Evolutionary conservation across 2,888 invertebrate species (phyloP), one percentile per base, ranked within the genome.

Genomic region (Sesia bembeciformis): DNA sequence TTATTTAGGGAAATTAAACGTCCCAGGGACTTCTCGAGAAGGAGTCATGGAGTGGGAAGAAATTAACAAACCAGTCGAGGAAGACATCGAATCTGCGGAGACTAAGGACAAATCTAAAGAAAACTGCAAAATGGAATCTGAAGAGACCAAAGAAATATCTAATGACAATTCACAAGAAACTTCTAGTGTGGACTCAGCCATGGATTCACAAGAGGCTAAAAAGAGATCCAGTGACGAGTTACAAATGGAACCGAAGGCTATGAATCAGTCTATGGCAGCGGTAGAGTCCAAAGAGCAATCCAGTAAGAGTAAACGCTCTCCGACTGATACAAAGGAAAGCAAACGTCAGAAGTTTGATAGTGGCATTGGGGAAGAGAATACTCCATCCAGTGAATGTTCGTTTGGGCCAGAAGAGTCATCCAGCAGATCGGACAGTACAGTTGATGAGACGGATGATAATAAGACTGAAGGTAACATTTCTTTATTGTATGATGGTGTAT

Each of bases 311-410:
- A 40, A 6, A 43, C 52, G 5, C 58, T 61, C 53, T 62, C 61
- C n/a, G 8, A 46, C n/a, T 8, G 7, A 4, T n/a, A 4, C 8
- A 50, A 64, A 65, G 54, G 64, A 62, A n/a, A 65, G 67, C 54
- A 82, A 81, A 64, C 65, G 92, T 6, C 91, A 92, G 70, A 93
- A 93, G 75, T 76, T 92, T 51, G 93, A 93, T 68, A 92, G 92
- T 59, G 93, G 92, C 1, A 84, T 93, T 54, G 92, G 91, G 0
- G 92, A 92, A 50, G 88, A 87, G 59, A 70, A 65, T 53, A 69
- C 69, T 40, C 76, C 75, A 5, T 70, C 77, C 51, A 64, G 57
- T 4, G 70, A 69, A 55, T 61, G 64, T 51, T 60, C 63, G 41
- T 23, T 23, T 23, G 23, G 23, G 42, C 23, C 23, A 2, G 23